Conservation (phyloP, 2,888 invertebrate genomes). For the Tetragnatha montana region DNA sequence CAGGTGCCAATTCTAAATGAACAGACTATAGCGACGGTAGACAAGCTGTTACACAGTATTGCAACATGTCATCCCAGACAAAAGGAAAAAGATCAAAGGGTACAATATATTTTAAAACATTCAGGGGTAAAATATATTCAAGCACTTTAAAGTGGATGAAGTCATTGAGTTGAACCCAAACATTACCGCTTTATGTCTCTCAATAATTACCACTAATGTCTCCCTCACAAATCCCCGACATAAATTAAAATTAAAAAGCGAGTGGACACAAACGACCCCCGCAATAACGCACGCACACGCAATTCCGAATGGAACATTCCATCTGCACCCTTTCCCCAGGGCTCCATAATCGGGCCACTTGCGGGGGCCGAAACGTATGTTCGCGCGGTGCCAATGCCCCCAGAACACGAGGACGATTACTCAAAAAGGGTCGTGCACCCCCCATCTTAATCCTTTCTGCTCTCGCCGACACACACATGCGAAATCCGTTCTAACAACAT, state of each 20-base stretch:
- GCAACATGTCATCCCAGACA: no score
- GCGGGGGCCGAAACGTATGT: constrained; percentile 36
- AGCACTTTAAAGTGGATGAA: no score
- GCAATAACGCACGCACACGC: not conserved
- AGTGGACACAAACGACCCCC: not conserved
- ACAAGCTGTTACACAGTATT: no score
- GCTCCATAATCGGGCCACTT: constrained; percentile 38
- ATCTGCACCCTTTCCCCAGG: not conserved
- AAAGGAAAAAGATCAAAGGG: no score
- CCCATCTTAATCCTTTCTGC: constrained; percentile 49
- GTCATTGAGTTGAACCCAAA: no score
- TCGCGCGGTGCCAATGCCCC: constrained; percentile 48
- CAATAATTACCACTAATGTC: no score
- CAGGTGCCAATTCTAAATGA: no score
- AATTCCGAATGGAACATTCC: not conserved
- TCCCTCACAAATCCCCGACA: not conserved
- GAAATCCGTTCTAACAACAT: constrained; percentile 46
- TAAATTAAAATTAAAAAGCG: not conserved
- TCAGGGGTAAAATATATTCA: no score
- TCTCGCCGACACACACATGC: not conserved
- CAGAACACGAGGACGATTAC: constrained; percentile 54
- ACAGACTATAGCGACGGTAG: no score
- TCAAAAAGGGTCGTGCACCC: constrained; percentile 19
- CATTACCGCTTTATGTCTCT: no score
- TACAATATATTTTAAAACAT: no score